Conservation (phyloP, 2,797 vertebrate species). For the Gobio occitaniae region DNA sequence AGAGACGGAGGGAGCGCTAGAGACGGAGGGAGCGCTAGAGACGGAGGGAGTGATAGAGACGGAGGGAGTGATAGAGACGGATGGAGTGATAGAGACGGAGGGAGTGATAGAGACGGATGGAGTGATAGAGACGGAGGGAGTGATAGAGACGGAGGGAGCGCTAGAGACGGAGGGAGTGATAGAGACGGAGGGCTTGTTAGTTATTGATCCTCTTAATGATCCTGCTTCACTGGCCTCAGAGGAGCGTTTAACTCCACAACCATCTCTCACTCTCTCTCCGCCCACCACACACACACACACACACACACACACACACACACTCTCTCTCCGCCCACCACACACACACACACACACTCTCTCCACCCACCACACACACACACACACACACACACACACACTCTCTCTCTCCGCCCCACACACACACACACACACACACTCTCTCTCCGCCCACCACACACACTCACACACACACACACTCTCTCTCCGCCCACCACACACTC, state of each 20-base stretch:
- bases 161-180: neutral
- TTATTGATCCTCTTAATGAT: conserved; percentile 76
- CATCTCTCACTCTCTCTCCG: neutral
- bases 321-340: no score
- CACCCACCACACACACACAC: no score
- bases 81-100: conserved; percentile 42
- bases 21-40: neutral
- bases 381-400: neutral
- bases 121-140: conserved; percentile 51
- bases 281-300: neutral
- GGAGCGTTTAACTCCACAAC: conserved; percentile 72
- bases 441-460: no score
- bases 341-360: no score
- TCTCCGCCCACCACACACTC: neutral
- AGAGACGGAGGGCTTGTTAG: conserved; percentile 70
- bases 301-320: no score
- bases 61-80: neutral
- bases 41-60: conserved; percentile 50
- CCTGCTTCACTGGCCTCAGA: conserved; percentile 66
- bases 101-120: conserved; percentile 1
- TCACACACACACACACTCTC: neutral
- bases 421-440: neutral
- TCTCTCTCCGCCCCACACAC: neutral
- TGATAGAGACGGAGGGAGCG: no score
- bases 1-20: no score